Base-by-base conservation (phyloP, 2,113 vertebrate species). In the Tautogolabrus adspersus region DNA sequence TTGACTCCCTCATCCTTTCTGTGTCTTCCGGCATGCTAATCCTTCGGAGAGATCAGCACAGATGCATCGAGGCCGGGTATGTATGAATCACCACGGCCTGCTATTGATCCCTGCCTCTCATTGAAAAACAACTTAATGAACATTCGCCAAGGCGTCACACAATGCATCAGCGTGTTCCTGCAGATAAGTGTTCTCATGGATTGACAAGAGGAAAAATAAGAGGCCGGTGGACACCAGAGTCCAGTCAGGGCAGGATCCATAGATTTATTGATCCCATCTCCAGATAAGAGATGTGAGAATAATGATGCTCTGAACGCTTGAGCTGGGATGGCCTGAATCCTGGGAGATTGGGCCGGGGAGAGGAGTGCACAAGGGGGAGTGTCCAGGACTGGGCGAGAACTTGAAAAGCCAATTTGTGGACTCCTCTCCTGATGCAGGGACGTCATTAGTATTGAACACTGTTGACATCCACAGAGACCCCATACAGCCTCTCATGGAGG, bases 51-150 rank as follows among this genome's bases (percentile, higher is more conserved):
- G 64, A 82, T 80, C 63, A 58, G 70, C 65, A 42, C 51, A 63
- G 66, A 89, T 79, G 82, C 72, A 86, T 23, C 34, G 46, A 72
- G 60, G 75, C 30, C 4, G 66, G 74, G 57, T 47, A 57, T 59
- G 78, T 78, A 85, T 91, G 88, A 90, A 91, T 90, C 83, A 85
- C 87, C 81, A 52, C 44, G 69, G 70, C 67, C 63, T 70, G n/a
- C 26, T 83, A 94, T 92, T 74, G 92, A 94, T 93, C 74, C 61
- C 22, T 44, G 52, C 66, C 66, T 81, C 84, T 91, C 89, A 91
- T 90, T 90, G 71, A 91, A 92, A 93, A 93, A 93, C 90, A 94
- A 92, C 90, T 92, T 94, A 94, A 94, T 94, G 90, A 93, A 90
- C 91, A 93, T 91, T 92, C 58, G 63, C 85, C 83, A 69, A 87